Base-by-base conservation (phyloP, 1,140 invertebrate genomes). In the Halesus radiatus region DNA sequence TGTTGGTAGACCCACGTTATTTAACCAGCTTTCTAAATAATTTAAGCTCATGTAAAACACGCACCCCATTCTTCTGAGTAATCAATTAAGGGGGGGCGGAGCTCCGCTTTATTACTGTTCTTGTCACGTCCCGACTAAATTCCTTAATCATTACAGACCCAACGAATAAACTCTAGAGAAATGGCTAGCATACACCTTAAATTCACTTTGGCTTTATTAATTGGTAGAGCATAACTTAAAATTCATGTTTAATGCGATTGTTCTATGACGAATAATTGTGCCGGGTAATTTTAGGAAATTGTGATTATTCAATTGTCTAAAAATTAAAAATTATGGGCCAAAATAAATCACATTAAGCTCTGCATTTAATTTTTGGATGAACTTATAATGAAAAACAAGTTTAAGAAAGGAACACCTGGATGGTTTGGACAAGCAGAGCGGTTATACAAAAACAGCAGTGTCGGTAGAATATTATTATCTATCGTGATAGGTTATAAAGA, bases 71-170 rank as follows among this genome's bases (percentile, higher is more conserved):
- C 73, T 60, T 75, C 73, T 37, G 23, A 37, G 56, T 20, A 58
- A 75, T 75, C 73, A 75, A 75, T 75, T 75, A 75, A 60, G 53
- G 53, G 26, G 13, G 26, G 53, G 56, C 53, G 29, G 4, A 20
- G 32, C 66, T 29, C 32, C 73, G 45, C 53, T 75, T 75, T 75
- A 75, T 75, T 75, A 75, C 73, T 60, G 73, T 18, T 75, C 73
- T 32, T 75, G 73, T 75, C 73, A 75, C 73, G 73, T 75, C n/a
- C 73, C 58, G 29, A 58, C 73, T 58, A 60, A 75, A 75, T 75
- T 58, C 53, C 73, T 75, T 75, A 58, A 75, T 75, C 73, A 75
- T 29, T 32, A 58, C 73, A 60, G 68, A 53, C 45, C 56, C 53
- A 75, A 7, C 22, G 73, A 75, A 75, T 60, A 75, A 75, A 58